A percentile compares a stretch with the other conserved stretches of the same genome.
Evolutionary conservation across 1,140 invertebrate genomes (phyloP).

Genomic region (Elysia chlorotica): DNA sequence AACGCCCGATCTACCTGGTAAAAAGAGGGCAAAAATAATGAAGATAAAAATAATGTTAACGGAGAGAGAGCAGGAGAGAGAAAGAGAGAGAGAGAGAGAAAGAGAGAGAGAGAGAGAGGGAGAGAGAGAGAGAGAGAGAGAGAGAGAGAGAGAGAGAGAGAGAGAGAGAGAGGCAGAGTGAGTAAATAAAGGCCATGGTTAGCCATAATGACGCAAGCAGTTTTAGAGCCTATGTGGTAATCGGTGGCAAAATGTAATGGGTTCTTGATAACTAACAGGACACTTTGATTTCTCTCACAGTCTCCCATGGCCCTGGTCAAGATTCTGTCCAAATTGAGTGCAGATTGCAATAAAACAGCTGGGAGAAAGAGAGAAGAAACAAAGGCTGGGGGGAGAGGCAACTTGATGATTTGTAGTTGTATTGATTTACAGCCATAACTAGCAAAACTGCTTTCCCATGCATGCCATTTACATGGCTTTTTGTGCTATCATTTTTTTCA

Average conservation of each 20-base stretch:
- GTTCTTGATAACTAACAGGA: no score
- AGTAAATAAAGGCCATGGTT: no score
- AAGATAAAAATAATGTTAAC: not conserved
- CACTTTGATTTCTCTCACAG: no score
- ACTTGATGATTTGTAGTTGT: not conserved
- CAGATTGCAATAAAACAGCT: not conserved
- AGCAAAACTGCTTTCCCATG: no score
- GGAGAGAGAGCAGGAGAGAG: not conserved
- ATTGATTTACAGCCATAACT: no score
- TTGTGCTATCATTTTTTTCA: no score
- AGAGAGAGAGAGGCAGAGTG: conserved; percentile 10
- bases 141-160: not conserved
- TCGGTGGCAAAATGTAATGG: no score
- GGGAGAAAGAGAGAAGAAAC: conserved; percentile 1
- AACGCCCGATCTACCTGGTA: not conserved
- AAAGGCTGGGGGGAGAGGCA: not conserved
- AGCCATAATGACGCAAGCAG: no score
- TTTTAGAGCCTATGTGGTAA: no score
- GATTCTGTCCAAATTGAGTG: no score
- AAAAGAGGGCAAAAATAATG: not conserved
- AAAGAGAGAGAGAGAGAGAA: not conserved
- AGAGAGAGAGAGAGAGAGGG: not conserved
- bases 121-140: not conserved
- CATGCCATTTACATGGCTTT: no score
- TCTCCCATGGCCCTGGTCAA: no score